These are phyloP conservation scores for Silurus asotus DNA, from an alignment of 2,113 vertebrate species.

Conservation along the genomic window DNA sequence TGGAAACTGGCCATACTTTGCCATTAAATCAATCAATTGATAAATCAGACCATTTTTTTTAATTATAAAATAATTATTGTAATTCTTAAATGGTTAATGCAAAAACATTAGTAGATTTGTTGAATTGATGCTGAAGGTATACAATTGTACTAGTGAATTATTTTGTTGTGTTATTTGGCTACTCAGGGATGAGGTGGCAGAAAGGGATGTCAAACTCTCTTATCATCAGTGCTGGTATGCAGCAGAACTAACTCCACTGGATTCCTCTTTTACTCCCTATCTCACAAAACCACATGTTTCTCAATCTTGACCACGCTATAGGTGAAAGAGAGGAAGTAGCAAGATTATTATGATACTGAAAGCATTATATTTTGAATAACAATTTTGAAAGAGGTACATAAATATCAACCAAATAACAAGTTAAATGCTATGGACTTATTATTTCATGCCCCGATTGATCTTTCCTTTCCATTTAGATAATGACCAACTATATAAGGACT, in stretches of 20 bases:
- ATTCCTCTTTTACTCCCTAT: conserved; percentile 36
- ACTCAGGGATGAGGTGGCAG: neutral
- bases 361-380: neutral
- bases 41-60: too few species aligned
- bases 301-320: neutral
- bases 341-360: neutral
- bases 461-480: neutral
- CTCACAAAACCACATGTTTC: neutral
- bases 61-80: too few species aligned
- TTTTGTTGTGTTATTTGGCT: neutral
- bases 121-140: too few species aligned
- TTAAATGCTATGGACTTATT: neutral
- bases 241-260: conserved; percentile 30
- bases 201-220: neutral
- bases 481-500: neutral
- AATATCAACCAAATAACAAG: neutral
- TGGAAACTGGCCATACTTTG: too few species aligned
- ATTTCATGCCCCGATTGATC: neutral
- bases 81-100: too few species aligned
- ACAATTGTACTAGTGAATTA: neutral
- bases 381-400: neutral
- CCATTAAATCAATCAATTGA: too few species aligned
- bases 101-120: too few species aligned
- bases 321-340: neutral
- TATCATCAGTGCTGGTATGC: conserved; percentile 28